Evolutionary conservation across 30 jellyfish, hydroid and myxozoan species (phyloP), one percentile per base, ranked within the genome.

Genomic region (Morbakka virulenta): DNA sequence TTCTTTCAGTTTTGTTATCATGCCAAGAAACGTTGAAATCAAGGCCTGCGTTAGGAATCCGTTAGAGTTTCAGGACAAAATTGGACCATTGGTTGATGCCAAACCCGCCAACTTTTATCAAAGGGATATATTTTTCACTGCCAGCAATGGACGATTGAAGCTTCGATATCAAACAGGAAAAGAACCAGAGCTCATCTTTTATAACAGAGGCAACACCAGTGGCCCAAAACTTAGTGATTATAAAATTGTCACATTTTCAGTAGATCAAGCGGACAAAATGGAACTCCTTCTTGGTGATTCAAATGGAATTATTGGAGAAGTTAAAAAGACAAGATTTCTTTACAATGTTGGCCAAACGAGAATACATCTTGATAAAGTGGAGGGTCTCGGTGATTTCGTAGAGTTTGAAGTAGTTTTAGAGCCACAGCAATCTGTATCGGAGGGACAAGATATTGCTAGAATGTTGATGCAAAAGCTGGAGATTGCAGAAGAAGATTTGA

Each of bases 1-100:
- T n/a, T n/a, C n/a, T n/a, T n/a, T 41, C 57, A 41, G 57, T 22
- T 61, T 9, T 26, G 32, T 22, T 20, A 68, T 26, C 33, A 68
- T 68, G 80, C 80, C 80, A 21, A 31, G 76, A 68, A 68, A 68
- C 67, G 67, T 68, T 20, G 80, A 68, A 68, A 35, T 68, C 22
- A 68, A 68, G 41, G 80, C 80, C 6, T 21, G 69, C 4, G 1
- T 68, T 3, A 28, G 34, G 22, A 21, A 68, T 34, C 2, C 34
- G 20, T 31, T 26, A n/a, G 69, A 12, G 11, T 34, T 68, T 23
- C 25, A 68, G 71, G 41, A 30, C 33, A 6, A 26, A 29, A 69
- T 51, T n/a, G 24, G 34, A 68, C 13, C 72, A 13, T 26, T 68
- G 0, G 41, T 32, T 28, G 69, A 30, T 30, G 71, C 11, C 0